A percentile compares a stretch with the other conserved stretches of the same genome.
These are phyloP conservation scores for Diuraphis noxia DNA, from an alignment of 1,140 invertebrate species.

Conservation along the genomic window DNA sequence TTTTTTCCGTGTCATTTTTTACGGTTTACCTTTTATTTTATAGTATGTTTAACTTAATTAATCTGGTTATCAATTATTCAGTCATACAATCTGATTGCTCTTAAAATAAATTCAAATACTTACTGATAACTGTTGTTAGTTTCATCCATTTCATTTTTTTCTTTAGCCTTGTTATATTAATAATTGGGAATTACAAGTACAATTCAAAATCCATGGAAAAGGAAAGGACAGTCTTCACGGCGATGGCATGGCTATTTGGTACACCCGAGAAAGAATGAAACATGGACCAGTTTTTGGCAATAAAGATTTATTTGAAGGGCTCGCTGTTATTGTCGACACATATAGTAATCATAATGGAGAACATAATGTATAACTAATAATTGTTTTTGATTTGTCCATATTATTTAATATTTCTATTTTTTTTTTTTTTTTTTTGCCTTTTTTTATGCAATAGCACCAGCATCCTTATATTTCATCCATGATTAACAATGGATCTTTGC, in stretches of 20 bases:
- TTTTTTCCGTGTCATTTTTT: too few species aligned
- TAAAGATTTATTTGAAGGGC: conserved; percentile 87
- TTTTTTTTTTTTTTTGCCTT: too few species aligned
- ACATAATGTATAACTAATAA: conserved; percentile 76
- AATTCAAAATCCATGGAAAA: conserved; percentile 94
- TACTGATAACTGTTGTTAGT: background rate
- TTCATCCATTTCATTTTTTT: conserved; percentile 55
- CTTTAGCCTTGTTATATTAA: conserved; percentile 77
- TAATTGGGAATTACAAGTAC: conserved; percentile 97
- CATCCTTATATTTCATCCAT: conserved; percentile 98
- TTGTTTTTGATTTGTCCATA: background rate
- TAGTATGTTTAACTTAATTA: background rate
- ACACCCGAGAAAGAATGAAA: conserved; percentile 85
- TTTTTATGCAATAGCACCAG: conserved; percentile 68
- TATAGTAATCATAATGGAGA: conserved; percentile 99
- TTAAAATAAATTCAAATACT: background rate
- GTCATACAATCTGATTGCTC: background rate
- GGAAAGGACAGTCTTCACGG: conserved; percentile 91
- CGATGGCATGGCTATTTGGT: conserved; percentile 98
- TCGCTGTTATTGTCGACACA: conserved; percentile 95
- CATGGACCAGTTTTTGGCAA: conserved; percentile 92
- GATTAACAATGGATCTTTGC: conserved; percentile 93
- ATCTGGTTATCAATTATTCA: background rate
- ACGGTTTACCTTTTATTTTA: too few species aligned
- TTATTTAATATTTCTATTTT: conserved; percentile 7